Evolutionary conservation across 2,797 vertebrate species (phyloP).

Genomic region (Melanotaenia trifasciata): DNA sequence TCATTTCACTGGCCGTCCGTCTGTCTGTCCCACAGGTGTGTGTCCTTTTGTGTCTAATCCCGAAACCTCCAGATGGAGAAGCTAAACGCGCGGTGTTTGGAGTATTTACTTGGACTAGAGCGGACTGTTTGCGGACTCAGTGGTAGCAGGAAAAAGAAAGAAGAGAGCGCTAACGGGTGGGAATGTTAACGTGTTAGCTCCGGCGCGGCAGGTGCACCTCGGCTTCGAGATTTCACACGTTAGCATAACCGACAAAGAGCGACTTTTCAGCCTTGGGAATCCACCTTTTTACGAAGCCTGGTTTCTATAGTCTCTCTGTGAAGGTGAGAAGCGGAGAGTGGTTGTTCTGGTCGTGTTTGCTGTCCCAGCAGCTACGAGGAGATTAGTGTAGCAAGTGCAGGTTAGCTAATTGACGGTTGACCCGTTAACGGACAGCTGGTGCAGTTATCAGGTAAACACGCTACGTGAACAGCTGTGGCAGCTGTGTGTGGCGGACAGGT

Average conservation of each 20-base stretch:
- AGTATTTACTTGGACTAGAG: slow-evolving; percentile 16
- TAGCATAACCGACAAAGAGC: neutral
- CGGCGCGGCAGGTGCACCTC: slow-evolving; percentile 51
- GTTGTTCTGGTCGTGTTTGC: neutral
- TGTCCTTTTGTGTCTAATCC: slow-evolving; percentile 21
- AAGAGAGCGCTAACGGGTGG: slow-evolving; percentile 4
- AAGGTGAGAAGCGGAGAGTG: slow-evolving; percentile 20
- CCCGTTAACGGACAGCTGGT: neutral
- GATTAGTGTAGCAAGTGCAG: slow-evolving; percentile 23
- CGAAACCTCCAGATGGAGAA: slow-evolving; percentile 54
- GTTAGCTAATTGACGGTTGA: slow-evolving; percentile 15
- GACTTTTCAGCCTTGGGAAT: neutral
- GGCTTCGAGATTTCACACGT: slow-evolving; percentile 5
- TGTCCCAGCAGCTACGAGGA: neutral
- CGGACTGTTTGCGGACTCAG: neutral
- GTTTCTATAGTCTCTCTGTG: fast-evolving
- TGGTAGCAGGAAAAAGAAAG: neutral
- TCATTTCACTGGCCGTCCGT: slow-evolving; percentile 7
- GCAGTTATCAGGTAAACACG: neutral
- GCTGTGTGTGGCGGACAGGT: slow-evolving; percentile 3
- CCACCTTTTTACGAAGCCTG: neutral
- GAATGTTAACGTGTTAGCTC: slow-evolving; percentile 28
- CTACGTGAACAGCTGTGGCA: neutral
- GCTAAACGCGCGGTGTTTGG: neutral
- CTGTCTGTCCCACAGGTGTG: slow-evolving; percentile 45